Conservation (phyloP, 2,113 vertebrate species). For the Telmatochromis brachygnathus region DNA sequence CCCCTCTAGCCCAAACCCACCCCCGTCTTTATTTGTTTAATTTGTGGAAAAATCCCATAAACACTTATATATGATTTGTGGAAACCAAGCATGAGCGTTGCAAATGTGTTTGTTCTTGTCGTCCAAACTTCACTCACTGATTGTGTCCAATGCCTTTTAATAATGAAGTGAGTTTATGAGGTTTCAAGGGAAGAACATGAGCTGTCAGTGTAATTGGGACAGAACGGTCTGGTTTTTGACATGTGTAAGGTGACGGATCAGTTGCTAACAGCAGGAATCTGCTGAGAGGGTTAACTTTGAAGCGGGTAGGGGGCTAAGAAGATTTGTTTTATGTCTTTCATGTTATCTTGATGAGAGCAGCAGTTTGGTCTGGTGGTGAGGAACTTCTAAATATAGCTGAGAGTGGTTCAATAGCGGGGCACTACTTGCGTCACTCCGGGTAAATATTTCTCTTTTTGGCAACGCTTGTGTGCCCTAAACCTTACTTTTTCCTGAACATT, state of each 20-base stretch:
- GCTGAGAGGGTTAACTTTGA: conserved; percentile 6
- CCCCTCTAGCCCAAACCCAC: background rate
- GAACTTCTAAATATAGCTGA: conserved; percentile 56
- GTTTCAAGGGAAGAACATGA: background rate
- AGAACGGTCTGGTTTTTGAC: background rate
- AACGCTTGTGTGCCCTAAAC: background rate
- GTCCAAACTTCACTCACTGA: background rate
- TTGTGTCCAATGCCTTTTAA: background rate
- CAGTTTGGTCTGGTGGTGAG: conserved; percentile 32
- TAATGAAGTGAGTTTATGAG: background rate
- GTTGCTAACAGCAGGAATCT: background rate
- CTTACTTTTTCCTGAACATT: conserved; percentile 31
- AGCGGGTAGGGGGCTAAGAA: background rate
- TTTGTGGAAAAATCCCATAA: conserved; percentile 60
- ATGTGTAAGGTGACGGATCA: background rate
- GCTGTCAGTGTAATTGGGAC: background rate
- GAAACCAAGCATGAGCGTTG: background rate
- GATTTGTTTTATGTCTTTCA: conserved; percentile 21
- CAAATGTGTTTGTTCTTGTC: background rate
- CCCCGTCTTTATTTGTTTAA: conserved; percentile 45
- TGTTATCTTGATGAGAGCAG: conserved; percentile 47
- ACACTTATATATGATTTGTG: conserved; percentile 50
- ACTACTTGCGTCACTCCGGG: conserved; percentile 50
- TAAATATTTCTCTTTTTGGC: conserved; percentile 63
- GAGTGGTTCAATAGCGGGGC: conserved; percentile 40